phyloP scores from a whole-genome alignment of 2,797 vertebrate genomes.

The Mormyrops boulengeri region DNA sequence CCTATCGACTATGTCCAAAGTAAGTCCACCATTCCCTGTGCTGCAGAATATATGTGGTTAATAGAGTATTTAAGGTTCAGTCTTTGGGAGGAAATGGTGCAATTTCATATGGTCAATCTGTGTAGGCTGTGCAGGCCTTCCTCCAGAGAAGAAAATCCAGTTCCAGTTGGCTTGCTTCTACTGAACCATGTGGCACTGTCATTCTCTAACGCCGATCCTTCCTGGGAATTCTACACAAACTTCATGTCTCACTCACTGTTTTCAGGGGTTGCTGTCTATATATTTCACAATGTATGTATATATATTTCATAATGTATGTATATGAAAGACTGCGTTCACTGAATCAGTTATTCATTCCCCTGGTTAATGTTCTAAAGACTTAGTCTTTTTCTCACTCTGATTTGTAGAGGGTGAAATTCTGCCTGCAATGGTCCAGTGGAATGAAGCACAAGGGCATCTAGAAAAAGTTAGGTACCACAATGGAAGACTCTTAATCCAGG shows the following conservation, averaged over 20 bases:
- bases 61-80: not conserved
- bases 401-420: constrained; percentile 44
- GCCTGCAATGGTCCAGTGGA: constrained; percentile 70
- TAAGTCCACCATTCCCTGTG: constrained; percentile 34
- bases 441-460: constrained; percentile 68
- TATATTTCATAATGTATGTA: not conserved
- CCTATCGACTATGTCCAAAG: constrained; percentile 43
- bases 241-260: not conserved
- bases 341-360: not conserved
- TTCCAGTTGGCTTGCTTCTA: not conserved
- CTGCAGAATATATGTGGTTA: not conserved
- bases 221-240: not conserved
- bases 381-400: not conserved
- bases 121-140: not conserved
- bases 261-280: not conserved
- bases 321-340: not conserved
- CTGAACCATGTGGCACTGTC: not conserved
- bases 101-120: not conserved
- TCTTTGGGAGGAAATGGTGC: not conserved
- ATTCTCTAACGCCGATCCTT: not conserved
- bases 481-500: constrained; percentile 74
- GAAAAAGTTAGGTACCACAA: constrained; percentile 73
- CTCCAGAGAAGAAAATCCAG: not conserved
- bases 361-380: not conserved
- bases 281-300: not conserved